Conservation (phyloP, 1,140 invertebrate genomes). For the Eriosoma lanigerum region DNA sequence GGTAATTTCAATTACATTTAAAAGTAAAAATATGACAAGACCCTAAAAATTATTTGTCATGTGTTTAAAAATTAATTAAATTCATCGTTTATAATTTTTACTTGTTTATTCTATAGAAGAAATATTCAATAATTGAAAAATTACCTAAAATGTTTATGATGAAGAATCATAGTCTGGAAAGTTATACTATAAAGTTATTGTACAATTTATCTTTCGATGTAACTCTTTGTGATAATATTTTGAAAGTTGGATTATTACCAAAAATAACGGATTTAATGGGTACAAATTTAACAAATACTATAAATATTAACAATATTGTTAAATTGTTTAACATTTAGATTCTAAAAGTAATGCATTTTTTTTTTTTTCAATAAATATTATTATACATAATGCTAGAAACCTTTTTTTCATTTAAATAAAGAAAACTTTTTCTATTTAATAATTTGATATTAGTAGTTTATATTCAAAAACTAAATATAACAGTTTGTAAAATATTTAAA, state of each 20-base stretch:
- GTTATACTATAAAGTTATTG: slow-evolving; percentile 82
- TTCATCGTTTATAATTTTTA: neutral
- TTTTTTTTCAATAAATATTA: too few relatives aligned
- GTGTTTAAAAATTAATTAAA: neutral
- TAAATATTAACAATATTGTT: too few relatives aligned
- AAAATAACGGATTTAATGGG: slow-evolving; percentile 43
- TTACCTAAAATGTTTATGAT: slow-evolving; percentile 72
- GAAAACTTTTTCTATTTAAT: too few relatives aligned
- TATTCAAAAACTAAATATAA: too few relatives aligned
- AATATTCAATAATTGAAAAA: slow-evolving; percentile 67
- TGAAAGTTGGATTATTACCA: slow-evolving; percentile 83
- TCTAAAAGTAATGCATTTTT: too few relatives aligned
- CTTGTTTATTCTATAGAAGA: slow-evolving; percentile 32
- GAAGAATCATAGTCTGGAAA: slow-evolving; percentile 78
- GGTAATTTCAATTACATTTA: slow-evolving; percentile 60
- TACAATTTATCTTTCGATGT: slow-evolving; percentile 98
- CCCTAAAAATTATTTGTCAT: neutral
- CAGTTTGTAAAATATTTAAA: too few relatives aligned
- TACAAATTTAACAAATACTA: neutral
- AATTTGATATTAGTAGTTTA: too few relatives aligned
- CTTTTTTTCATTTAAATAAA: too few relatives aligned
- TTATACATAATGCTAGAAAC: too few relatives aligned
- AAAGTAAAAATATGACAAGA: neutral
- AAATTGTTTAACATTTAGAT: too few relatives aligned
- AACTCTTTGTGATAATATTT: slow-evolving; percentile 82